Base-by-base conservation (phyloP, 2,113 vertebrate genomes). In the Verasper variegatus region DNA sequence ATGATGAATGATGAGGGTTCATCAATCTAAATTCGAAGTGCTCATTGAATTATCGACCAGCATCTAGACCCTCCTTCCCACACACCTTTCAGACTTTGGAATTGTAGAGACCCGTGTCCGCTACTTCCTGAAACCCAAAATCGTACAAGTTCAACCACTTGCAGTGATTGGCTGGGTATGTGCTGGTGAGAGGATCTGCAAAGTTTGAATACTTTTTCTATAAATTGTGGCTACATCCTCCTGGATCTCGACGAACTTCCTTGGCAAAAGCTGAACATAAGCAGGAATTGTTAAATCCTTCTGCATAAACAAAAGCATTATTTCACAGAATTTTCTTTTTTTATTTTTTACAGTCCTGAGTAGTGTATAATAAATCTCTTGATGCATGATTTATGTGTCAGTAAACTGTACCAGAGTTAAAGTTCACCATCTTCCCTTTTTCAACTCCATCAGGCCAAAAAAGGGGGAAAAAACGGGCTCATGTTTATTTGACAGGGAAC, bases 401-500 rank as follows among this genome's bases (percentile, higher is more conserved):
- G 7, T 15, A 20, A 20, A n/a, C 1, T 54, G 17, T 63, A 79
- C 64, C 21, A 23, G 55, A 5, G 27, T 0, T 4, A 23, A 76
- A 56, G 63, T 27, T 76, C 27, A 35, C 24, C 20, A 40, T 64
- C 52, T 61, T 72, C 42, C 45, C 51, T 56, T 2, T 73, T 60
- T 70, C 37, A 47, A 57, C 59, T 59, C 21, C 76, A 56, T 42
- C 37, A 4, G 27, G 24, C 27, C 47, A 54, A 23, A 72, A 49
- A 66, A 58, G 40, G 23, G 17, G 7, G 17, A 45, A 35, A 42
- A 21, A 42, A 15, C 11, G 5, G 37, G 14, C n/a, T 63, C 37
- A 23, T 10, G 69, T 54, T 79, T 51, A 40, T 72, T 68, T 69
- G 66, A 81, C 60, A 76, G 61, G 26, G 56, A 77, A 60, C 57